These are phyloP conservation scores for Watsonalla binaria DNA, from an alignment of 2,888 invertebrate genomes.

Conservation along the genomic window DNA sequence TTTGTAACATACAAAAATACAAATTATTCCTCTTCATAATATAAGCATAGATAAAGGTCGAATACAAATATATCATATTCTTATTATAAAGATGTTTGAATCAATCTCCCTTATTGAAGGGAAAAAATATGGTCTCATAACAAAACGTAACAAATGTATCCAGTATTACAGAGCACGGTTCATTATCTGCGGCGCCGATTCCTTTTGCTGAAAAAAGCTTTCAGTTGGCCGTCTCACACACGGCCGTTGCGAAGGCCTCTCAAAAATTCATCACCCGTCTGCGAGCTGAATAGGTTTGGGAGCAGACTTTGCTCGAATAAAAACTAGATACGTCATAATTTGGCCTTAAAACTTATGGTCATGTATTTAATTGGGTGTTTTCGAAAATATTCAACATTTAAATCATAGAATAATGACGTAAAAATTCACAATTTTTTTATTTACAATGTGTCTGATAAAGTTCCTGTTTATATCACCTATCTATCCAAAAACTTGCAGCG, in stretches of 20 bases:
- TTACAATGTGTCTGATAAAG: too few species aligned
- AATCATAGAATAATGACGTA: too few species aligned
- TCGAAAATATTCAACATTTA: too few species aligned
- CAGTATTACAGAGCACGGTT: slow-evolving; percentile 18
- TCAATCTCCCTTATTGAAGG: not conserved
- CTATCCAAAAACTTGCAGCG: too few species aligned
- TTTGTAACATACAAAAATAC: too few species aligned
- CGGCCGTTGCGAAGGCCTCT: slow-evolving; percentile 64
- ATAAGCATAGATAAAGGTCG: too few species aligned
- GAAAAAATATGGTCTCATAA: not conserved
- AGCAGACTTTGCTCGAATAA: slow-evolving; percentile 27
- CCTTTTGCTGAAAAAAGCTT: slow-evolving; percentile 59
- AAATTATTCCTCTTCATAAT: too few species aligned
- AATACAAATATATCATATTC: too few species aligned
- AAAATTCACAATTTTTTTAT: too few species aligned
- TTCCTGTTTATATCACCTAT: too few species aligned
- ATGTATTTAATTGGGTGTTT: not conserved
- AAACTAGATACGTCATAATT: not conserved
- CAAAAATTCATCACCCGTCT: slow-evolving; percentile 78
- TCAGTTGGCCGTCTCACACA: slow-evolving; percentile 50
- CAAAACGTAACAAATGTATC: not conserved
- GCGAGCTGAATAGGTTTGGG: slow-evolving; percentile 58
- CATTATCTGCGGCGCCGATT: slow-evolving; percentile 62
- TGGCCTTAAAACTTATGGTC: not conserved
- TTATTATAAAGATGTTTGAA: too few species aligned